phyloP scores from a whole-genome alignment of 2,888 invertebrate species.

The Drosophila monieri region DNA sequence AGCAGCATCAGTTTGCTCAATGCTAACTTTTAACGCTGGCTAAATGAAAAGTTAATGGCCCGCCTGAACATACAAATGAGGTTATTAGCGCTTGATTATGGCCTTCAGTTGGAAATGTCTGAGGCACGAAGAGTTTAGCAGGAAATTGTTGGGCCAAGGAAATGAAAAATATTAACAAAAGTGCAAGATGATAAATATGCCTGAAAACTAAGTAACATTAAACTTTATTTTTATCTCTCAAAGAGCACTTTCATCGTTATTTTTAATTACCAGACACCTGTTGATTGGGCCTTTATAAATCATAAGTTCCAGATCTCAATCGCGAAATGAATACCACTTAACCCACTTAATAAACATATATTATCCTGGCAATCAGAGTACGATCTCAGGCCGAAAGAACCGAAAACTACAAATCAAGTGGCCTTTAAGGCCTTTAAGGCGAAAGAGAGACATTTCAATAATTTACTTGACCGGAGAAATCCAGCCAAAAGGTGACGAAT shows the following conservation, averaged over 20 bases:
- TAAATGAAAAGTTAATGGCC: conserved; percentile 77
- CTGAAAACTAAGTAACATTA: no score
- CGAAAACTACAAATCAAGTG: conserved; percentile 3
- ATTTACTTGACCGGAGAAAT: conserved; percentile 58
- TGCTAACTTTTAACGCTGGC: conserved; percentile 52
- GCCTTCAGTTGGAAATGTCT: conserved; percentile 65
- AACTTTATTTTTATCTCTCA: neutral
- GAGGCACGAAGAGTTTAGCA: conserved; percentile 8
- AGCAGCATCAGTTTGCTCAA: conserved; percentile 32
- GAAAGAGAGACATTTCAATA: conserved; percentile 58
- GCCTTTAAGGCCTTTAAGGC: conserved; percentile 26
- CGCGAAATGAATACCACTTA: neutral
- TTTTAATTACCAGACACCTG: conserved; percentile 3
- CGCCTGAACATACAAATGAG: conserved; percentile 71
- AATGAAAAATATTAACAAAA: conserved; percentile 16
- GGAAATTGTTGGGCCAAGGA: conserved; percentile 8
- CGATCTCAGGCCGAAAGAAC: neutral
- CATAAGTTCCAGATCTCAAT: neutral
- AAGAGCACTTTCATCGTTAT: neutral
- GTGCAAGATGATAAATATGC: neutral
- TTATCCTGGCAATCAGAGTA: neutral
- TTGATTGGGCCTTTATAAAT: conserved; percentile 3
- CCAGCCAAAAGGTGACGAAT: conserved; percentile 69
- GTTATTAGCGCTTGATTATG: conserved; percentile 76
- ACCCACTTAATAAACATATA: conserved; percentile 10